Conservation (phyloP, 2,888 invertebrate genomes). For the Graphium colonna region DNA sequence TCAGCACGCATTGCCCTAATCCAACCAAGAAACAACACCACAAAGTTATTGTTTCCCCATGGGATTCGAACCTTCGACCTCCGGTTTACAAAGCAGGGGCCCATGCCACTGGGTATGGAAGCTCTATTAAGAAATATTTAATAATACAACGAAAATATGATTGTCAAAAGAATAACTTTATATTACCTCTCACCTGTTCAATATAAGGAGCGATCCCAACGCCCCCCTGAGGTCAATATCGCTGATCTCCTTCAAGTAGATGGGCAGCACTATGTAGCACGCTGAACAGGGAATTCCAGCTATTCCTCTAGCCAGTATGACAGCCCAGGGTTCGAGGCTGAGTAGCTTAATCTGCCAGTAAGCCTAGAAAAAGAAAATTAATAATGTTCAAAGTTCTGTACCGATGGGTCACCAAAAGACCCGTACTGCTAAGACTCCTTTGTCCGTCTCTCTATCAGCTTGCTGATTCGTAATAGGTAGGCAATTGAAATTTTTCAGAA, state of each 20-base stretch:
- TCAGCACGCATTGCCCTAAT: too few species aligned
- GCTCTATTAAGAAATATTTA: too few species aligned
- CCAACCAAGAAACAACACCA: too few species aligned
- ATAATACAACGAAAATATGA: neutral
- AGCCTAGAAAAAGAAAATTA: slow-evolving; percentile 39
- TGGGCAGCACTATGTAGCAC: slow-evolving; percentile 71
- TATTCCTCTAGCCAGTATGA: slow-evolving; percentile 64
- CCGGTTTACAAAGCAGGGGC: too few species aligned
- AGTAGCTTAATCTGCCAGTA: slow-evolving; percentile 69
- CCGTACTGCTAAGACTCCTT: too few species aligned
- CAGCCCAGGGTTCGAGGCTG: slow-evolving; percentile 62
- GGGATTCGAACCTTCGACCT: too few species aligned
- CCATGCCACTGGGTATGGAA: too few species aligned
- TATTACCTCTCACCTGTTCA: slow-evolving; percentile 53
- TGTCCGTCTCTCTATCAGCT: too few species aligned
- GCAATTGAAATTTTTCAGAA: too few species aligned
- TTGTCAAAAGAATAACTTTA: too few species aligned
- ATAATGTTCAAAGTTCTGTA: neutral
- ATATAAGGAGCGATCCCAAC: slow-evolving; percentile 63
- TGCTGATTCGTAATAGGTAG: too few species aligned
- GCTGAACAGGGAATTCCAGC: slow-evolving; percentile 72
- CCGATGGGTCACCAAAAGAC: neutral
- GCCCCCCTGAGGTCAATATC: slow-evolving; percentile 68
- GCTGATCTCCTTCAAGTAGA: slow-evolving; percentile 71
- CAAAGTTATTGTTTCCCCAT: too few species aligned